Percentiles rank a stretch among this genome's conserved stretches.
Conservation (phyloP, 1,140 invertebrate species). For the Aporrectodea caliginosa region DNA sequence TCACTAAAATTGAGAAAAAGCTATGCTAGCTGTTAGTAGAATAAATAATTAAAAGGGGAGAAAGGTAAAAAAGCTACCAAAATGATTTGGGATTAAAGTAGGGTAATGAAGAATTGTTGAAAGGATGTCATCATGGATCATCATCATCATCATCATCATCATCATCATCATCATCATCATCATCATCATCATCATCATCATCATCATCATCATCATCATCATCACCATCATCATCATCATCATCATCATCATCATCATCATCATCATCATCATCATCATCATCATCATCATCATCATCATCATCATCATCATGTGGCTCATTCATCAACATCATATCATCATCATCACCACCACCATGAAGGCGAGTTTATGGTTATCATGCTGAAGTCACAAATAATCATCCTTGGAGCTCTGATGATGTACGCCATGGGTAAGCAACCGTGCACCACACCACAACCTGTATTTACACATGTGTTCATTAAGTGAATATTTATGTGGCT, state of each 20-base stretch:
- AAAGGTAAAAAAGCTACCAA: no score
- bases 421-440: conserved; percentile 68
- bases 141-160: background rate
- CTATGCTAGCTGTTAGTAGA: no score
- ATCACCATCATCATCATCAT: background rate
- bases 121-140: no score
- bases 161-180: background rate
- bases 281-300: background rate
- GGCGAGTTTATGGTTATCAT: conserved; percentile 78
- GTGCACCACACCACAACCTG: no score
- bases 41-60: no score
- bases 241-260: background rate
- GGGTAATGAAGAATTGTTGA: no score
- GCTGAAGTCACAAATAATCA: conserved; percentile 68
- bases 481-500: no score
- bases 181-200: conserved; percentile 10
- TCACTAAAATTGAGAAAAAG: no score
- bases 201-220: conserved; percentile 2
- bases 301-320: no score
- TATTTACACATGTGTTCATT: no score
- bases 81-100: no score
- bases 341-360: conserved; percentile 65
- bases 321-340: no score
- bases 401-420: conserved; percentile 76
- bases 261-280: background rate